These are phyloP conservation scores for Drosophila nr. fundita DNA, from an alignment of 2,888 invertebrate species.

Conservation along the genomic window DNA sequence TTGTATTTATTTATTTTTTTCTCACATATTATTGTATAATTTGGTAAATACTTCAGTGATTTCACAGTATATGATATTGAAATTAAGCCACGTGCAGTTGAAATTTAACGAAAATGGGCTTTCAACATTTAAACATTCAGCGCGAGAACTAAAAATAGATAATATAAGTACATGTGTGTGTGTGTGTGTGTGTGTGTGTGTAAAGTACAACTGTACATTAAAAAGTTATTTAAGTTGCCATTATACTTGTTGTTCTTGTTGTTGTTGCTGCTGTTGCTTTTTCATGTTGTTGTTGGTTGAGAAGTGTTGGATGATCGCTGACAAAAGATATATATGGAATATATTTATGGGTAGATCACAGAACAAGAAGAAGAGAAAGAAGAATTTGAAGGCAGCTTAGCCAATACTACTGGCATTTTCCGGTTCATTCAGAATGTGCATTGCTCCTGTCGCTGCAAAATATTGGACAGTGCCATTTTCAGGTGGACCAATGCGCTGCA, in stretches of 20 bases:
- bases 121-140: slow-evolving; percentile 35
- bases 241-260: slow-evolving; percentile 27
- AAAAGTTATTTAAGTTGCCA: slow-evolving; percentile 11
- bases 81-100: slow-evolving; percentile 26
- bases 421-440: slow-evolving; percentile 87
- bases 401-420: slow-evolving; percentile 80
- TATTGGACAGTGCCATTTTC: slow-evolving; percentile 86
- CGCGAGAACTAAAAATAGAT: slow-evolving; percentile 16
- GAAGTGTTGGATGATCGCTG: not conserved
- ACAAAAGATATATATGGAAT: not conserved
- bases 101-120: not conserved
- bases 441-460: slow-evolving; percentile 89
- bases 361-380: slow-evolving; percentile 7
- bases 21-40: slow-evolving; percentile 1
- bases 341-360: slow-evolving; percentile 36
- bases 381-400: slow-evolving; percentile 47
- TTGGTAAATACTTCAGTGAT: slow-evolving; percentile 38
- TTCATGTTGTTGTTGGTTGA: not conserved
- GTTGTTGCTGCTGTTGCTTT: not conserved
- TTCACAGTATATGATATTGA: slow-evolving; percentile 9
- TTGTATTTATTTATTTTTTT: slow-evolving; percentile 36
- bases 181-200: slow-evolving; percentile 2
- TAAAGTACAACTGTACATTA: slow-evolving; percentile 44
- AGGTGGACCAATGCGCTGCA: slow-evolving; percentile 70
- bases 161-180: slow-evolving; percentile 10